These are phyloP conservation scores for Coecobrya sp. DNA, from an alignment of 2,888 invertebrate genomes.

Conservation along the genomic window DNA sequence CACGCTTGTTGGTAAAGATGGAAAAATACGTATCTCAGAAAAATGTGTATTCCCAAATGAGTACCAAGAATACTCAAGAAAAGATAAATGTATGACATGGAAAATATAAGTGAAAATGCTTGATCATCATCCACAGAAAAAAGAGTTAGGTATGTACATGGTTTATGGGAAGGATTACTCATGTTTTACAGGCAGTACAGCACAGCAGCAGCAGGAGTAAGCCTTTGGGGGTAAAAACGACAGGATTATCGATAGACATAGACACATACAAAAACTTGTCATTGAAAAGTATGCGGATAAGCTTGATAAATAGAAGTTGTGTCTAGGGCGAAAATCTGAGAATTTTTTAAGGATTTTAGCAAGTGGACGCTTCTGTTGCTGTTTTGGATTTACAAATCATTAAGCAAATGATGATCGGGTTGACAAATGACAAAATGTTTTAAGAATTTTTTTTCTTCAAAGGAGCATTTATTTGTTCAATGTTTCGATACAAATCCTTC, in stretches of 20 bases:
- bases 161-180: slow-evolving; percentile 24
- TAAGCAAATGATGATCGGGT: background rate
- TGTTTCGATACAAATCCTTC: background rate
- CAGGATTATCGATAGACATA: slow-evolving; percentile 21
- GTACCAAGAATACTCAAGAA: background rate
- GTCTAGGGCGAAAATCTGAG: background rate
- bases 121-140: slow-evolving; percentile 1
- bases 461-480: slow-evolving; percentile 22
- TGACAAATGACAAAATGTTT: slow-evolving; percentile 23
- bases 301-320: slow-evolving; percentile 39
- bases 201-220: background rate
- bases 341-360: background rate
- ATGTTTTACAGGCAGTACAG: background rate
- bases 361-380: slow-evolving; percentile 22
- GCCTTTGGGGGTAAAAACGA: slow-evolving; percentile 40
- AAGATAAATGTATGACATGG: slow-evolving; percentile 41
- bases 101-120: slow-evolving; percentile 38
- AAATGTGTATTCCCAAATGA: slow-evolving; percentile 49
- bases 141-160: background rate
- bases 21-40: slow-evolving; percentile 52
- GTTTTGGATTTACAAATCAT: slow-evolving; percentile 50
- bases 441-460: background rate
- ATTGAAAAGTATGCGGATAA: background rate
- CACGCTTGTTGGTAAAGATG: background rate
- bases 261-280: background rate